Evolutionary conservation across 2,113 vertebrate species (phyloP), one percentile per base, ranked within the genome.

Genomic region (Cyprinodon tularosa): DNA sequence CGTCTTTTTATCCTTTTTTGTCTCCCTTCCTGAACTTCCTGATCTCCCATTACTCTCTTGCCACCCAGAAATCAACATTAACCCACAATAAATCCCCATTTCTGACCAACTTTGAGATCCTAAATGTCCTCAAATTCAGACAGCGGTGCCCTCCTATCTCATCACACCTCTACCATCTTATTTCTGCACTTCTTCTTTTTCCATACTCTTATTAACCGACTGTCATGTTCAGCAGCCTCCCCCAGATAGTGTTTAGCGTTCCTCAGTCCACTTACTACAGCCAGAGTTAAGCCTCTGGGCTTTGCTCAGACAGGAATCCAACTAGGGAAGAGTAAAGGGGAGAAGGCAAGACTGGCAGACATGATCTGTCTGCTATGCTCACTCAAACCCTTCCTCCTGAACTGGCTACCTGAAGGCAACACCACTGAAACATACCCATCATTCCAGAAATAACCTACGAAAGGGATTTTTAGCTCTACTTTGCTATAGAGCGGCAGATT

Each of bases 141-240:
- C 71, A 67, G 81, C 67, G 78, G 68, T 44, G 44, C 63, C 67
- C 36, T 40, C 53, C 38, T 59, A 37, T 53, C 11, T n/a, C n/a
- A 42, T 3, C 36, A 5, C 3, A 59, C 20, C 45, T 40, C 20
- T n/a, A 20, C 39, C 53, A 42, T 64, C 68, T 66, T 68, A 70
- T 76, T 53, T 71, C 67, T 66, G 12, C 81, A 59, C 86, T 79
- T 15, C 59, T 68, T 82, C 77, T 17, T 90, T 82, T 82, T 75
- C 84, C 84, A 71, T 72, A 74, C 86, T 78, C 87, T 91, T 90
- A 93, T 93, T 89, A 91, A 89, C 86, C 84, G 83, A 82, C 88
- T 91, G 92, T 93, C 90, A 93, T 91, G 90, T 92, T 90, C 83
- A 70, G 86, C 89, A 82, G 77, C 75, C 82, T 78, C 74, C 75